Base-by-base conservation (phyloP, 2,797 vertebrate species). In the Xyrichtys novacula region DNA sequence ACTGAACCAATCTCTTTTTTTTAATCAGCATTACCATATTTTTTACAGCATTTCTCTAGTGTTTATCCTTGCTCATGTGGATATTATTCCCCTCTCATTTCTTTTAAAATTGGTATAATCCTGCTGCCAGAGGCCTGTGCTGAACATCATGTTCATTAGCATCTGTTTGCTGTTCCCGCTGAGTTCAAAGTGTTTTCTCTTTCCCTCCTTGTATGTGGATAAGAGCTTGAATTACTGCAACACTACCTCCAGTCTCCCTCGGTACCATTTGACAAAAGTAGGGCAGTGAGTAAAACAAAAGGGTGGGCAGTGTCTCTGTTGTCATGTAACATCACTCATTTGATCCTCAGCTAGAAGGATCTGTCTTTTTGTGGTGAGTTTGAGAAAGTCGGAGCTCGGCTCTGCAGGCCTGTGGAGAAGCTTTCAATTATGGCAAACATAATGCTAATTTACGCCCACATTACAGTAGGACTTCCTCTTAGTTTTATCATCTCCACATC, bases 61-160 rank as follows among this genome's bases (percentile, higher is more conserved):
- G 66, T 82, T 83, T 64, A 66, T 70, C 76, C 16, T 55, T 61
- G 32, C 59, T 76, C 43, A n/a, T 82, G 65, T 73, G 69, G 50
- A 72, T 59, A 75, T 83, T 72, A 68, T 73, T 69, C 79, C 22
- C 60, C 67, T 71, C 71, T 80, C 54, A 81, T 66, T 83, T 74
- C 65, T 71, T 55, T 85, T 75, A 81, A 72, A 88, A 86, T 88
- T 78, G 81, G 83, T 81, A 81, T 85, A 84, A 87, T 83, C 88
- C 81, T 78, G 47, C 85, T 90, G 88, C 90, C 88, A 82, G 80
- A 69, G 85, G 84, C 85, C 70, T 79, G 70, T 76, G 80, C 85
- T 80, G 85, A 88, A 83, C 85, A 85, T 86, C 80, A 75, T 83
- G 82, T 92, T 93, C 83, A 91, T 92, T 93, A 92, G 85, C 85